Percentiles rank a stretch among this genome's conserved stretches.
phyloP scores from a whole-genome alignment of 2,888 invertebrate genomes.

The Smittia sp. region DNA sequence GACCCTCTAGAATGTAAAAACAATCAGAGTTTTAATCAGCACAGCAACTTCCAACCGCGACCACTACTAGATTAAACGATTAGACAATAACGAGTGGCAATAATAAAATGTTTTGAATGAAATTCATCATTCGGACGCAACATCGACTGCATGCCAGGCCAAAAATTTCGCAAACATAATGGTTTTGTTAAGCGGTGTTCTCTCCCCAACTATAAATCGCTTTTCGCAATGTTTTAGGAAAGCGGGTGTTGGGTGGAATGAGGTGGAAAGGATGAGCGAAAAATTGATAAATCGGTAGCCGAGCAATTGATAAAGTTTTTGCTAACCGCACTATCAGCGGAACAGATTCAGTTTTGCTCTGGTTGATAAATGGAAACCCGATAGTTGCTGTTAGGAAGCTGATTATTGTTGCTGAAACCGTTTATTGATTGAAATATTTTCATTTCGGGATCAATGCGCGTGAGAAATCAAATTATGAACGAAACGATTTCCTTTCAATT shows the following conservation, averaged over 20 bases:
- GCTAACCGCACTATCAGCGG: background rate
- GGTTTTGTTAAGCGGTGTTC: background rate
- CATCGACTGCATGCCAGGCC: background rate
- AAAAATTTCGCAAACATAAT: background rate
- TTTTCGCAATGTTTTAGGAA: background rate
- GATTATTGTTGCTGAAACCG: too few relatives aligned
- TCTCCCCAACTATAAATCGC: background rate
- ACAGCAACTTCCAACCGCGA: background rate
- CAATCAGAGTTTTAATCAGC: background rate
- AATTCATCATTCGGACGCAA: background rate
- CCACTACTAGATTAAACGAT: background rate
- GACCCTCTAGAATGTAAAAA: too few relatives aligned
- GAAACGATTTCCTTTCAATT: too few relatives aligned
- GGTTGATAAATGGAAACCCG: too few relatives aligned
- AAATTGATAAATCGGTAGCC: background rate
- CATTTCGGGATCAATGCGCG: too few relatives aligned
- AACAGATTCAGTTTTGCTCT: too few relatives aligned
- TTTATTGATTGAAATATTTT: too few relatives aligned
- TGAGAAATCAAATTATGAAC: too few relatives aligned
- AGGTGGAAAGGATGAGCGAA: background rate
- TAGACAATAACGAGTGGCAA: background rate
- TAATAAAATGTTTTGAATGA: background rate
- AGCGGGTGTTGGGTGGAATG: background rate
- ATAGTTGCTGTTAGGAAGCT: too few relatives aligned
- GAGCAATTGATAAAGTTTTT: background rate